Base-by-base conservation (phyloP, 2,888 invertebrate genomes). In the Gymnoscelis rufifasciata region DNA sequence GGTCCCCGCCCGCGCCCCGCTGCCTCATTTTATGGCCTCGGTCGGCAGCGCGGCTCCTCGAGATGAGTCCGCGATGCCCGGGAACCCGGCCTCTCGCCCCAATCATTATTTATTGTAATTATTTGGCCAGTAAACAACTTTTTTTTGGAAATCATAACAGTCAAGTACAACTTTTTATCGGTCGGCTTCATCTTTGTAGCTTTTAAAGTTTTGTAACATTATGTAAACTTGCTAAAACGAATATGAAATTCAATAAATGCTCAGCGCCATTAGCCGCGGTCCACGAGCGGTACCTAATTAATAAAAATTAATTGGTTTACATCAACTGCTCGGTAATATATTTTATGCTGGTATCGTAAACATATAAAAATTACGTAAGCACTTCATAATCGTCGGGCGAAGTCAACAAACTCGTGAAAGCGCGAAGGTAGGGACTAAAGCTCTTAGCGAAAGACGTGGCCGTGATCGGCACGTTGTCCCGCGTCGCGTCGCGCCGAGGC, bases 61-160 rank as follows among this genome's bases (percentile, higher is more conserved):
- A 83, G 82, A 80, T 82, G 83, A 78, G 79, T 75, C 72, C 71
- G 71, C 64, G 41, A 40, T 43, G 40, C 15, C 64, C 66, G 14
- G 7, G 7, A 11, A 68, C 63, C 66, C 66, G 68, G 65, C 59
- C 72, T 78, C 78, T 79, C 76, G 74, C 72, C 75, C 75, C 74
- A 73, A 78, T 82, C 78, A 82, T 83, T 86, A 83, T 81, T 83
- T 80, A 73, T 81, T 79, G 79, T 83, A 84, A 87, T 86, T 84
- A 84, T 83, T 84, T 80, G 68, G 69, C 68, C 66, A 59, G 71
- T 73, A 77, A 75, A 77, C 71, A 70, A 61, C 64, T 75, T 77
- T 81, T 40, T 78, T 83, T 78, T 71, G 68, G 66, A 66, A 76
- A 76, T 70, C 68, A 72, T 76, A 75, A 79, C 77, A 69, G 77